phyloP scores from a whole-genome alignment of 23 tunicate species.

The Styela plicata region DNA sequence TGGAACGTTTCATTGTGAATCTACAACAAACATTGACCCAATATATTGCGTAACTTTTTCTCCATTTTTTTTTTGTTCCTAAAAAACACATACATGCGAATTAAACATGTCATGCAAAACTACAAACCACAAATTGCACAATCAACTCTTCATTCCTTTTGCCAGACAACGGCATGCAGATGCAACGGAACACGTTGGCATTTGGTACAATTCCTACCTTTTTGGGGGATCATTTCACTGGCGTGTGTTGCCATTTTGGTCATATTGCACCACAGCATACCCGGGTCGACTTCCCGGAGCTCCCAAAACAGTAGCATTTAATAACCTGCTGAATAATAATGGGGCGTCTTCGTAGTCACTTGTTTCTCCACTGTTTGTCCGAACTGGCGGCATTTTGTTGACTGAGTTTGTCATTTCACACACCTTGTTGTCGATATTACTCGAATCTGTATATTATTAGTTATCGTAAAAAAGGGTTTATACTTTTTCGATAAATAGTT shows the following conservation, averaged over 20 bases:
- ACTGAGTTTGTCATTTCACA: not conserved
- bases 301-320: constrained; percentile 9
- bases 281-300: not conserved
- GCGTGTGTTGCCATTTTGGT: not conserved
- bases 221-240: not conserved
- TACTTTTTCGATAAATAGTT: too few species aligned
- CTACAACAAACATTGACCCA: too few species aligned
- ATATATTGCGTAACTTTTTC: too few species aligned
- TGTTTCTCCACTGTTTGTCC: constrained; percentile 16
- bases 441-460: constrained; percentile 8
- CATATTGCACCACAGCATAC: not conserved
- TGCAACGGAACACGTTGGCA: not conserved
- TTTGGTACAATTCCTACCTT: not conserved
- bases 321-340: constrained; percentile 27
- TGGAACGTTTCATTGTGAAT: too few species aligned
- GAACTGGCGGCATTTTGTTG: not conserved
- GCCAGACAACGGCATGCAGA: too few species aligned
- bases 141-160: too few species aligned
- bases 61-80: too few species aligned
- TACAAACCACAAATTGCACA: not conserved
- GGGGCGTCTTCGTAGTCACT: constrained; percentile 35
- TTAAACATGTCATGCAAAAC: not conserved
- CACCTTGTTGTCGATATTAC: not conserved
- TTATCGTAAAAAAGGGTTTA: too few species aligned
- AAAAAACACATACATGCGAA: too few species aligned